Base-by-base conservation (phyloP, 2,113 vertebrate genomes). In the Gobius niger region DNA sequence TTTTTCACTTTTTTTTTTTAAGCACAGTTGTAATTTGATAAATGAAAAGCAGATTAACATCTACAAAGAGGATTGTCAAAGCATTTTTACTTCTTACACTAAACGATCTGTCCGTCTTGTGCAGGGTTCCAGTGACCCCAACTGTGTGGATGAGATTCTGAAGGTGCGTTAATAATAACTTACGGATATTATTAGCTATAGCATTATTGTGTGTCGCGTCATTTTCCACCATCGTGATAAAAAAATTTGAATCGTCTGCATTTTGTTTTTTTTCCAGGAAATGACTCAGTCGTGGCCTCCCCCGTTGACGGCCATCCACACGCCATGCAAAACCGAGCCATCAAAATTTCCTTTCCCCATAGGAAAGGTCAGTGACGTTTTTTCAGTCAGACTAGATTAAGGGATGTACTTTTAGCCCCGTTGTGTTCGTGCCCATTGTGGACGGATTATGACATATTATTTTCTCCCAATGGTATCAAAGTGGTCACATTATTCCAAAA, bases 201-300 rank as follows among this genome's bases (percentile, higher is more conserved):
- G 24, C 24, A 24, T 24, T 24, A 10, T 65, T 61, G 47, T 18
- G 44, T 61, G 61, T 77, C 50, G 14, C 56, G 53, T 34, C 42
- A 56, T 50, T 49, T 24, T 42, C 50, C 70, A 75, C 24, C 65
- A 62, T 69, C 70, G 40, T 11, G 24, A 24, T 24, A 24, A 1
- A 24, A 24, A 47, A 44, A n/a, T 65, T 74, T 80, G 67, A 67
- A 50, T 5, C 34, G 7, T 49, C 6, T 57, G n/a, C 9, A 49
- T 44, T 4, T 7, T 47, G 40, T 24, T 42, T 62, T 34, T 64
- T 54, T 73, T 53, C 69, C 82, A 99, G 98, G 97, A 99, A 95
- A 99, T 99, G 97, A 98, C 96, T 92, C 96, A 98, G 87, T 96
- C 95, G 68, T 99, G 97, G 97, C 96, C 98, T 73, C 96, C 98